Evolutionary conservation across 2,113 vertebrate genomes (phyloP).

Genomic region (Isurus oxyrinchus): DNA sequence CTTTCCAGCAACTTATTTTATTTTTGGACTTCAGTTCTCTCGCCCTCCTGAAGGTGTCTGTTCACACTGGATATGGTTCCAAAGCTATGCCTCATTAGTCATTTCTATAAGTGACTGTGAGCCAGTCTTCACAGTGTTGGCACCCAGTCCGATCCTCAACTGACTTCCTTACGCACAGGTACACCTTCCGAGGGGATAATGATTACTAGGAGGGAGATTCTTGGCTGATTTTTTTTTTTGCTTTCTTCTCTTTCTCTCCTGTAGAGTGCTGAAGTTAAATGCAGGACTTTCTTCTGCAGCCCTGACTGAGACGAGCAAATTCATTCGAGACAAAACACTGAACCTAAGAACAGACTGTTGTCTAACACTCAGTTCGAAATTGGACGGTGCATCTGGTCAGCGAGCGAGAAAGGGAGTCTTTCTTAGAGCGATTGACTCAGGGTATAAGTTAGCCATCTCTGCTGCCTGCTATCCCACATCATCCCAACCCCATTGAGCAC

Average conservation of each 20-base stretch:
- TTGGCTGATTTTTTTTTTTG: background rate
- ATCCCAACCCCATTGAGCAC: background rate
- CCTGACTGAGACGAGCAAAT: background rate
- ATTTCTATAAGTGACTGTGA: background rate
- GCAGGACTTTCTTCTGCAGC: background rate
- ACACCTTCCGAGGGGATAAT: background rate
- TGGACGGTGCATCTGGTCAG: background rate
- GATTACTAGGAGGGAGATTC: background rate
- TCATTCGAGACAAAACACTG: background rate
- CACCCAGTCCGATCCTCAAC: background rate
- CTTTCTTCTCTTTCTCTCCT: background rate
- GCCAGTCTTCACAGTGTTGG: background rate
- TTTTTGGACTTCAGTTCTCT: background rate
- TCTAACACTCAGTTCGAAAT: background rate
- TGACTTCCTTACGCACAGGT: background rate
- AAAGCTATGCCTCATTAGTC: background rate
- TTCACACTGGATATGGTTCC: background rate
- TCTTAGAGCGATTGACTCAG: background rate
- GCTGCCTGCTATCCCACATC: too few relatives aligned
- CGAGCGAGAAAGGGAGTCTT: background rate
- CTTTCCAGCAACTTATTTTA: background rate
- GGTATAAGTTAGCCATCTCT: background rate
- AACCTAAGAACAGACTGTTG: background rate
- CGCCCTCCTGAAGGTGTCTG: background rate
- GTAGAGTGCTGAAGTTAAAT: background rate